A percentile compares a stretch with the other conserved stretches of the same genome.
These are phyloP conservation scores for Peromyscus nudipes DNA, from an alignment of 2,797 vertebrate species.

Conservation along the genomic window DNA sequence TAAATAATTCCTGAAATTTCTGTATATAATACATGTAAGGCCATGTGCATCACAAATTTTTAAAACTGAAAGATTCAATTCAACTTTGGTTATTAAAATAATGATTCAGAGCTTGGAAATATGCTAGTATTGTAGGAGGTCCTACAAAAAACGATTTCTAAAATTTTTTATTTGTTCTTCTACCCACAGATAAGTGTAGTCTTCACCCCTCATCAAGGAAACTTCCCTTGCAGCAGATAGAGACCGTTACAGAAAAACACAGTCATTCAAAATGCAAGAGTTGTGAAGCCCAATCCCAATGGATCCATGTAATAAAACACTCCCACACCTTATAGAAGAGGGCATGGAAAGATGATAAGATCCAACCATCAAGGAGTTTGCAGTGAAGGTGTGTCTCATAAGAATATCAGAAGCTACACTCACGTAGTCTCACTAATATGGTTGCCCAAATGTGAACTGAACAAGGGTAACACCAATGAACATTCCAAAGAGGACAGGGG, in stretches of 20 bases:
- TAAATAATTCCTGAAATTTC: background rate
- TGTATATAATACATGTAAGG: background rate
- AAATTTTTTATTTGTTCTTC: background rate
- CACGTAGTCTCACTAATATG: background rate
- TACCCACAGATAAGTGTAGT: background rate
- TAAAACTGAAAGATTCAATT: background rate
- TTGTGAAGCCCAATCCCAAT: background rate
- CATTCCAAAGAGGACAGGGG: background rate
- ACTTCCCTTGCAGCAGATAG: background rate
- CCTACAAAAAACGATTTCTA: background rate
- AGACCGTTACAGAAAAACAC: background rate
- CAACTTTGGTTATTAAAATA: background rate
- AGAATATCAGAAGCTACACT: background rate
- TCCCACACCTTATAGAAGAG: background rate
- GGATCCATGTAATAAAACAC: background rate
- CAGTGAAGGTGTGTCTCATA: background rate
- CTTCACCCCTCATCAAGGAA: background rate
- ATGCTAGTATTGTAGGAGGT: too few species aligned
- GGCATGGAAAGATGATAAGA: background rate
- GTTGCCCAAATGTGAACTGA: background rate
- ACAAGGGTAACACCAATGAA: background rate
- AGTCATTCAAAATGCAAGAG: background rate
- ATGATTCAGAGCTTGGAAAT: background rate
- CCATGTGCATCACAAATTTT: background rate
- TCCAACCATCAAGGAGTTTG: background rate